Evolutionary conservation across 2,888 invertebrate genomes (phyloP), one percentile per base, ranked within the genome.

Genomic region (Drosophila algonquin): DNA sequence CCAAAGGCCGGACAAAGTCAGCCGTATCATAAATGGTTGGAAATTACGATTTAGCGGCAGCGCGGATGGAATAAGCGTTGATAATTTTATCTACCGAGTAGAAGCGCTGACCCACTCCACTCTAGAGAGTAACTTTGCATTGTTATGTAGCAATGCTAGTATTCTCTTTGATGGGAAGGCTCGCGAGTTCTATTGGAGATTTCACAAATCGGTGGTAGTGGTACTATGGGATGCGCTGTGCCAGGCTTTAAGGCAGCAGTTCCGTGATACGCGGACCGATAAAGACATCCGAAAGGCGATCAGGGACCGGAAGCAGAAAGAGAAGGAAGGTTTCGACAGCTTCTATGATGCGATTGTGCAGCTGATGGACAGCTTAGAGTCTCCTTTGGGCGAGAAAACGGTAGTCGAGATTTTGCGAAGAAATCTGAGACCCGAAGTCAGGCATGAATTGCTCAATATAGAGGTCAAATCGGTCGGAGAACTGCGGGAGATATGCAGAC

Each of bases 401-500:
- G 9, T 53, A 1, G 40, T 50, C 0, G 56, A 56, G 10, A 56
- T 44, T 0, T 16, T 62, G 1, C 24, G 10, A n/a, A 27, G 51
- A 1, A 63, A 63, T 16, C 52, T 58, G 16, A 21, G 30, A 10
- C 63, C 46, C 10, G 51, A 52, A 32, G 51, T 63, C 1, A 48
- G 56, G 10, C 55, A 56, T 2, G 57, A 63, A 30, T 10, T 62
- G 3, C 9, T 55, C 0, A 50, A 55, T 4, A 1, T 62, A 3
- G 3, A 14, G 4, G 32, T 57, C 0, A 21, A 24, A 7, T 63
- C 57, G 0, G 56, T 40, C 0, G 48, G 40, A 0, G 27, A n/a
- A 0, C 35, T 52, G 1, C n/a, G 51, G 1, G 59, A 63, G 35
- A 27, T 63, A n/a, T 52, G 59, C 7, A 35, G 59, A 8, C 27